A percentile compares a stretch with the other conserved stretches of the same genome.
phyloP scores from a whole-genome alignment of 2,888 invertebrate species.

The Eilema depressum region DNA sequence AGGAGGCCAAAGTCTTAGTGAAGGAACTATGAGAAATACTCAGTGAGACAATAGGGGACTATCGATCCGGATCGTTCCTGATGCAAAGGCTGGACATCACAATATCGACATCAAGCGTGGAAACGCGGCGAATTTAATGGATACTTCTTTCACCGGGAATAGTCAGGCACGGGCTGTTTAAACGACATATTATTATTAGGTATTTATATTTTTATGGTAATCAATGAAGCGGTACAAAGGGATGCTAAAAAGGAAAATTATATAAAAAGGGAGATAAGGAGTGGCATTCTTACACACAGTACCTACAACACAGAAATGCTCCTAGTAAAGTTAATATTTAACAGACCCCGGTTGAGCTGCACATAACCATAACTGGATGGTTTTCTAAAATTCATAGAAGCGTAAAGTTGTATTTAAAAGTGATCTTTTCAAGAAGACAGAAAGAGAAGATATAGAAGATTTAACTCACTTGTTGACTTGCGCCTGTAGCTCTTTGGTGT shows the following conservation, averaged over 20 bases:
- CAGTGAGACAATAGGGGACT: too few species aligned
- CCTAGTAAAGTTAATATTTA: neutral
- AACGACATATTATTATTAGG: neutral
- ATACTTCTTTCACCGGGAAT: too few species aligned
- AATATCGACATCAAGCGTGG: too few species aligned
- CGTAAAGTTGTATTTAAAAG: neutral
- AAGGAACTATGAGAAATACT: too few species aligned
- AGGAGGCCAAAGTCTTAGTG: too few species aligned
- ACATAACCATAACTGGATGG: neutral
- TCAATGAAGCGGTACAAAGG: too few species aligned
- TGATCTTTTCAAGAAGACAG: neutral
- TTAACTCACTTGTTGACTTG: conserved; percentile 65
- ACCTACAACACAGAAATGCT: neutral
- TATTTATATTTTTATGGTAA: neutral
- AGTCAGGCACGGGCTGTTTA: too few species aligned
- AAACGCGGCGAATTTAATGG: too few species aligned
- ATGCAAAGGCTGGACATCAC: too few species aligned
- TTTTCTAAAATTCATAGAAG: too few species aligned
- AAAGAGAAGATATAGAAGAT: neutral
- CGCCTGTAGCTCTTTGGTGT: conserved; percentile 57
- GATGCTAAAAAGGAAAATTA: neutral
- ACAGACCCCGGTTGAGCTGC: neutral
- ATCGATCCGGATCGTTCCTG: too few species aligned
- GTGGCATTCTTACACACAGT: neutral
- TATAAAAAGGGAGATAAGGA: neutral